These are phyloP conservation scores for Ceratosolen fusciceps DNA, from an alignment of 1,140 invertebrate species.

Conservation along the genomic window DNA sequence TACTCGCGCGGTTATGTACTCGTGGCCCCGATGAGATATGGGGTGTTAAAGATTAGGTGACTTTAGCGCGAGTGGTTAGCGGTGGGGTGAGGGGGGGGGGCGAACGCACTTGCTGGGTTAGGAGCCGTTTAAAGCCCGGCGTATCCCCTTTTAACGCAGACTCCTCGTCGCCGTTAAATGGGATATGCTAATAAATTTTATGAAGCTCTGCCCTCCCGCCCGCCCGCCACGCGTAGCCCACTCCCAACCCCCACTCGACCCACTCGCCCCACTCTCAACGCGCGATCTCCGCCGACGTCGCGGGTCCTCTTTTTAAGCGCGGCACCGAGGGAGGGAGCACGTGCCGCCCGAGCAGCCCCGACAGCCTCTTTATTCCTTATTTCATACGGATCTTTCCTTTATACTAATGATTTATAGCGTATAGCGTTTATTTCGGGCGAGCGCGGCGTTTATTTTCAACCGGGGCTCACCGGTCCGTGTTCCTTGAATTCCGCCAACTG, in stretches of 20 bases:
- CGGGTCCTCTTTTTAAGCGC: background rate
- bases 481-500: too few relatives aligned
- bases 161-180: conserved; percentile 39
- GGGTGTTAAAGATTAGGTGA: conserved; percentile 65
- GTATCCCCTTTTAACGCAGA: conserved; percentile 45
- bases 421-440: background rate
- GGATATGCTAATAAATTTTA: conserved; percentile 45
- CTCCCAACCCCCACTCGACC: background rate
- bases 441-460: background rate
- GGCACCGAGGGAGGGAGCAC: background rate
- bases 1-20: conserved; percentile 13
- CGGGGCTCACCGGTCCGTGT: background rate
- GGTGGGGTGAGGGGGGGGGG: too few relatives aligned
- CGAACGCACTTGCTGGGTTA: conserved; percentile 41
- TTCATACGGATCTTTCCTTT: conserved; percentile 17
- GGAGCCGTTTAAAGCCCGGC: conserved; percentile 50
- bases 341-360: background rate
- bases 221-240: background rate
- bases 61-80: conserved; percentile 56
- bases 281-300: background rate
- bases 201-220: conserved; percentile 13
- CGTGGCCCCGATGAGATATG: conserved; percentile 62
- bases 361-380: background rate
- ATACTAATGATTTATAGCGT: conserved; percentile 8
- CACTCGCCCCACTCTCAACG: background rate